Base-by-base conservation (phyloP, 2,113 vertebrate species). In the Oncorhynchus clarkii region DNA sequence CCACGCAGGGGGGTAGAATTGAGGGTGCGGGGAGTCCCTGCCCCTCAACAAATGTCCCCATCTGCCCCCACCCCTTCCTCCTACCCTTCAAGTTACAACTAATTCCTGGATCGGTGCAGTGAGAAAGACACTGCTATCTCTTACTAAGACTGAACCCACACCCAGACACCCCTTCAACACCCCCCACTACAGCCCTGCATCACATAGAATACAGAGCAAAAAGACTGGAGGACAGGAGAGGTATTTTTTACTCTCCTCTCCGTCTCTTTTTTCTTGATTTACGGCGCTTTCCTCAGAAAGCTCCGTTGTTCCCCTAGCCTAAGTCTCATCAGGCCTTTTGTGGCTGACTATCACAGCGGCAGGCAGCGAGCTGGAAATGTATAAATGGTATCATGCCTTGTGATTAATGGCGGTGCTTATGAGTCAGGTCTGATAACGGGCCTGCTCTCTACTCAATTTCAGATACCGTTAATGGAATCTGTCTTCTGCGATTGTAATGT, bases 401-500 rank as follows among this genome's bases (percentile, higher is more conserved):
- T 97, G 97, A 99, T 99, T 99, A 99, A 99, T 97, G 97, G 96
- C 96, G 95, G 96, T 96, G 97, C 97, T 98, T 98, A 99, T 97
- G 97, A 99, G 97, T 99, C 96, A 98, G 97, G 97, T 99, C 97
- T 98, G 97, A 99, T 99, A 99, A 99, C 96, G 91, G 96, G 92
- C 95, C 97, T 96, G 97, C 97, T 98, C 97, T 99, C 97, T 96
- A 99, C 97, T 99, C 97, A 99, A 99, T 99, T 99, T 99, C 97
- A 99, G 97, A 99, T 99, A 99, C 96, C 95, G 97, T 97, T 99
- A 99, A 99, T 99, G 97, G 97, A 99, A 99, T 99, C 97, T 99
- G 97, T 99, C 97, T 99, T 97, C 96, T 97, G 96, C 97, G 97
- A 99, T 99, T 99, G 97, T 99, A 98, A 99, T 99, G 95, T 98